Evolutionary conservation across 2,888 invertebrate genomes (phyloP), one percentile per base, ranked within the genome.

Genomic region (Aphrophora alni): DNA sequence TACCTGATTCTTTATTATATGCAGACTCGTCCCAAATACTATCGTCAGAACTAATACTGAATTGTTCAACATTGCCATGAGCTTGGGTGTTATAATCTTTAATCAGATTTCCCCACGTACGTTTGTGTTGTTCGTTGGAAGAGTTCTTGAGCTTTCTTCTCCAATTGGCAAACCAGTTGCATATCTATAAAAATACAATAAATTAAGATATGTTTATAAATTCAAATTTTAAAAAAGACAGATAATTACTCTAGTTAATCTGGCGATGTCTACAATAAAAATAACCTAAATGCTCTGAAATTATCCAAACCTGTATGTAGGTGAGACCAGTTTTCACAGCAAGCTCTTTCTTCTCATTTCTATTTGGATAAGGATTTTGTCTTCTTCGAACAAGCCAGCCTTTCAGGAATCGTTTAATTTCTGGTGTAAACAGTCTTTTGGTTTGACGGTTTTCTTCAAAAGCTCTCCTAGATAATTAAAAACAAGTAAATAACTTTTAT

Each of bases 121-220:
- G 24, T 44, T 27, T 38, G 2, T 70, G 14, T 12, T 75, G 68
- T 75, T 92, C 91, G 85, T 94, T 93, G 69, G 90, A 90, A 83
- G 93, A 93, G 0, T 93, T 93, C 87, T 94, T 94, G 80, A 95
- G 88, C 87, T 95, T 95, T 85, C 95, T 89, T 82, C 95, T 90
- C 95, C 95, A 95, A 86, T 95, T 95, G n/a, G 95, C 95, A 87
- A 95, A 95, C 95, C 95, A 95, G 88, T 95, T 95, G 86, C 93
- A 93, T 80, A 93, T 93, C 93, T 93, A 88, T n/a, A 81, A n/a
- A n/a, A n/a, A n/a, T n/a, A n/a, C n/a, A n/a, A 78, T 44, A 28
- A 69, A 73, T 27, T 73, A 80, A 2, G 12, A 26, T 2, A 17
- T 12, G 0, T 33, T n/a, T n/a, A n/a, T n/a, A n/a, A n/a, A n/a